Base-by-base conservation (phyloP, 2,113 vertebrate genomes). In the Syrmaticus mikado region DNA sequence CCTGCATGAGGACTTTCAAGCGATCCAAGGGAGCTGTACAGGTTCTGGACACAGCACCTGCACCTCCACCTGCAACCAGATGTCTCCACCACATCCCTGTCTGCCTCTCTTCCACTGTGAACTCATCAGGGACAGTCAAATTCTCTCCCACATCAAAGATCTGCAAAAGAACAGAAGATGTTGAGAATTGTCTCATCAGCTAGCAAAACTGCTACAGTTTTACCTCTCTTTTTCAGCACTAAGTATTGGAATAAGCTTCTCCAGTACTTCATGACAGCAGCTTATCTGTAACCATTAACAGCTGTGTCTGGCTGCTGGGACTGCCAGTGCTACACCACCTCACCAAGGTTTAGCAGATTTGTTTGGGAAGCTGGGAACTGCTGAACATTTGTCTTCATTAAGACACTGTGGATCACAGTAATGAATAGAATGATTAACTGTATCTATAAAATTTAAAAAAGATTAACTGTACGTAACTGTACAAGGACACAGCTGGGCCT, bases 1-100 rank as follows among this genome's bases (percentile, higher is more conserved):
- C 99, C 98, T 99, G 99, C 99, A 99, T 99, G 67, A 99, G 98
- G 57, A 99, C 99, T 97, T 99, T 99, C 34, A 99, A 97, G 24
- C 99, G 97, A 96, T 99, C 99, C 94, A 99, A 97, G 1, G 99
- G 99, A 8, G 99, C 99, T 0, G 99, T 99, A 84, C 99, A 99
- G 74, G 99, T 99, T 61, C 99, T 98, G 53, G 99, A 99, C 64
- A 98, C 99, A 0, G 99, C 99, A 11, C 99, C 99, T 1, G 99
- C 99, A 80, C 98, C 99, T 17, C 98, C 99, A 91, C 99, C 99
- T 2, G 99, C 99, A 88, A 99, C 99, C 40, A 99, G 98, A 86
- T 99, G 99, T 55, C 99, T 98, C 99, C 99, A 99, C 99, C 98
- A 99, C 99, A 99, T 99, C 34, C 99, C 99, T 0, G 98, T 99